phyloP scores from a whole-genome alignment of 2,113 vertebrate species.

The Meriones unguiculatus region DNA sequence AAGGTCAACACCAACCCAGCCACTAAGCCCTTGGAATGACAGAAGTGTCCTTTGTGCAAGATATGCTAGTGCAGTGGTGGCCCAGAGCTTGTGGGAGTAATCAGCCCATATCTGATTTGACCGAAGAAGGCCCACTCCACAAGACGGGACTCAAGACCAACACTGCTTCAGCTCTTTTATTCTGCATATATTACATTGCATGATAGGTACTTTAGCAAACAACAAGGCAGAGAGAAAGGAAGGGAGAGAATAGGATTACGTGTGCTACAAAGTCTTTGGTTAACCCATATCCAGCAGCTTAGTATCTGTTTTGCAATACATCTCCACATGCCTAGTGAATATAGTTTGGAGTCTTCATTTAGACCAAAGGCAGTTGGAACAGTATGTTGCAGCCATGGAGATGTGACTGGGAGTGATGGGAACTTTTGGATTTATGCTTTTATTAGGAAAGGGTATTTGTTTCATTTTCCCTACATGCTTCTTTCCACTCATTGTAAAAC shows the following conservation, averaged over 20 bases:
- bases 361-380: neutral
- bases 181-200: neutral
- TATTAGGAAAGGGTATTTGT: neutral
- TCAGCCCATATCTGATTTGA: neutral
- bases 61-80: neutral
- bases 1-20: neutral
- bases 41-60: too few species aligned
- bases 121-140: neutral
- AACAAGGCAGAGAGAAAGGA: neutral
- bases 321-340: neutral
- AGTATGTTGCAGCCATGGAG: neutral
- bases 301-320: neutral
- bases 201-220: neutral
- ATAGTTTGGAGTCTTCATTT: neutral
- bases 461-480: neutral
- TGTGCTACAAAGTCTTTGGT: neutral
- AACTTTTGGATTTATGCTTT: neutral
- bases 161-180: neutral
- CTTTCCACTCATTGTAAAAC: neutral
- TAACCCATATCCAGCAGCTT: rapidly evolving
- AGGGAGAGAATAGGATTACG: neutral
- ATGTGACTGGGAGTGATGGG: neutral
- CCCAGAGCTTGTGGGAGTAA: neutral
- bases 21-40: too few species aligned
- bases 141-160: neutral